phyloP scores from a whole-genome alignment of 2,888 invertebrate species.

The Mechanitis messenoides region DNA sequence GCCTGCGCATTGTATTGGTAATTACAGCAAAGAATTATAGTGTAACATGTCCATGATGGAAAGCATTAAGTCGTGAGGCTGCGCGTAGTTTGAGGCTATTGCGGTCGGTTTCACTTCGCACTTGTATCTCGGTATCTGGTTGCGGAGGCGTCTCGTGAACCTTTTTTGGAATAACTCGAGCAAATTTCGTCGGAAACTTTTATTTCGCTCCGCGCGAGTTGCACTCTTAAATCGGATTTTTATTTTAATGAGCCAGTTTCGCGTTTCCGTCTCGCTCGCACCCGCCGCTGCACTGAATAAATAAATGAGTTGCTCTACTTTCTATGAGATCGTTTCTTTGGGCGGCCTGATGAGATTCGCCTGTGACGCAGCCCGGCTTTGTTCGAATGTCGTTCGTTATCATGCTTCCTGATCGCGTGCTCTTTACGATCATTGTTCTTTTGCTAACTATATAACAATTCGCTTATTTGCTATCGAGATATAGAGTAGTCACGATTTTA shows the following conservation, averaged over 20 bases:
- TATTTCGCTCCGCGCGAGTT: slow-evolving; percentile 66
- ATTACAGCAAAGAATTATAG: slow-evolving; percentile 32
- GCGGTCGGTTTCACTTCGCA: slow-evolving; percentile 70
- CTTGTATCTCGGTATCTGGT: slow-evolving; percentile 64
- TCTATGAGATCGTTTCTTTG: slow-evolving; percentile 75
- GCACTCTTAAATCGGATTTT: slow-evolving; percentile 72
- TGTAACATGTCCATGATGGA: slow-evolving; percentile 39
- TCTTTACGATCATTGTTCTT: slow-evolving; percentile 46
- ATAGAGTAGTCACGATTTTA: slow-evolving; percentile 50
- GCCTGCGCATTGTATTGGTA: slow-evolving; percentile 27
- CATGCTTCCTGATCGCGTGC: slow-evolving; percentile 30
- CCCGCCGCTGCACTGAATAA: slow-evolving; percentile 70
- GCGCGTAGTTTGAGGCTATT: slow-evolving; percentile 48
- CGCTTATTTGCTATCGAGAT: slow-evolving; percentile 40
- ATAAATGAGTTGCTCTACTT: slow-evolving; percentile 76
- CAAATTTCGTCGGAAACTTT: slow-evolving; percentile 73
- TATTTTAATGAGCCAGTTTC: slow-evolving; percentile 75
- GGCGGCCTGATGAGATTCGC: slow-evolving; percentile 56
- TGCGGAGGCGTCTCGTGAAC: slow-evolving; percentile 63
- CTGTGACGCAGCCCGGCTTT: slow-evolving; percentile 35
- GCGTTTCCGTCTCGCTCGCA: slow-evolving; percentile 63
- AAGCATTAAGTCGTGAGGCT: slow-evolving; percentile 43
- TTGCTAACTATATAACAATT: slow-evolving; percentile 46
- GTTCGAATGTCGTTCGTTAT: slow-evolving; percentile 26
- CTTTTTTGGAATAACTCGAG: slow-evolving; percentile 76